Evolutionary conservation across 2,888 invertebrate genomes (phyloP).

Genomic region (Chrysodeixis includens): DNA sequence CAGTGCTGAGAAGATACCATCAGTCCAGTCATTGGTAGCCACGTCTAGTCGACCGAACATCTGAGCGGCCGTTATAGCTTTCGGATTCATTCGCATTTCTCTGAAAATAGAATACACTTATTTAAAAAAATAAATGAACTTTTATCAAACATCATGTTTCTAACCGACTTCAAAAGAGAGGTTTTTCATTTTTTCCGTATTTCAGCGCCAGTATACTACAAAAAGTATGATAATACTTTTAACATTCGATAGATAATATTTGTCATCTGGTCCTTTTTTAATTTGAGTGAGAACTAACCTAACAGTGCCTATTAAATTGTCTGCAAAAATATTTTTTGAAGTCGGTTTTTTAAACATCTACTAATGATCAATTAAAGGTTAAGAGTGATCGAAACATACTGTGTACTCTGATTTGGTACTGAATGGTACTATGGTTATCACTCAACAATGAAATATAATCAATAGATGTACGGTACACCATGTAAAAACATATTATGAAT

Average conservation of each 20-base stretch:
- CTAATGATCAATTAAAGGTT: neutral
- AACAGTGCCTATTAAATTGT: too few species aligned
- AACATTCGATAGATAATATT: too few species aligned
- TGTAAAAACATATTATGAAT: neutral
- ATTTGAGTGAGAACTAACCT: too few species aligned
- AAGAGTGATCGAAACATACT: neutral
- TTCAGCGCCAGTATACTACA: too few species aligned
- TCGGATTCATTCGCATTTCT: slow-evolving; percentile 99
- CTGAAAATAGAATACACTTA: slow-evolving; percentile 82
- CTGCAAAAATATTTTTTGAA: too few species aligned
- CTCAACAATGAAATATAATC: neutral
- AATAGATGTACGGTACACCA: neutral
- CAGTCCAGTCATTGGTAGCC: slow-evolving; percentile 99
- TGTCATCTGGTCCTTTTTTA: too few species aligned
- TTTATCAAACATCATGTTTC: too few species aligned
- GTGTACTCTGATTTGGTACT: neutral
- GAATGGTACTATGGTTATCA: neutral
- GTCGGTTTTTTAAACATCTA: too few species aligned
- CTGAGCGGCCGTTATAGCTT: slow-evolving; percentile 98
- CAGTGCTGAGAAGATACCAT: slow-evolving; percentile 98
- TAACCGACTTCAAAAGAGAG: too few species aligned
- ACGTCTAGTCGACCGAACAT: slow-evolving; percentile 99
- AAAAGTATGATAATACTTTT: too few species aligned
- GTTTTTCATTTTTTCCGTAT: too few species aligned
- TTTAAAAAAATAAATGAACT: too few species aligned